Base-by-base conservation (phyloP, 2,113 vertebrate species). In the Acanthisitta chloris region DNA sequence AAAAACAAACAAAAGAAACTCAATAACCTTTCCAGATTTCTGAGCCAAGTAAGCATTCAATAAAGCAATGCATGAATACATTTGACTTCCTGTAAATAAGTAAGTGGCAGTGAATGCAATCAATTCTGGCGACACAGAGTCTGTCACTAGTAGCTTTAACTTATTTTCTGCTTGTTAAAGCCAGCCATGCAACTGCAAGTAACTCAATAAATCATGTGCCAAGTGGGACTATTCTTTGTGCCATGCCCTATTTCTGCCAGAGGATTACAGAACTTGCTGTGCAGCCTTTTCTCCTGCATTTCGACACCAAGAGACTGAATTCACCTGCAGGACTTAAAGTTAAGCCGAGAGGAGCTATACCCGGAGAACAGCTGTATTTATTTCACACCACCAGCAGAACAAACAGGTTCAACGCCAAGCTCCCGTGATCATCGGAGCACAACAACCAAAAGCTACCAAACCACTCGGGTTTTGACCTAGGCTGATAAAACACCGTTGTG, bases 121-220 rank as follows among this genome's bases (percentile, higher is more conserved):
- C 49, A 83, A 31, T 88, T 81, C 77, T 33, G 26, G 71, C 0
- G 5, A 91, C 79, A 71, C 3, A 2, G 43, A 46, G 31, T 51
- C 74, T n/a, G 49, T 33, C 61, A 26, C 59, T 21, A 51, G 42
- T 28, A 86, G 51, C n/a, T 80, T 69, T 58, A 88, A 23, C 17
- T 80, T 71, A 74, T 64, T 61, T 88, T 78, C 62, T 77, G 43
- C 59, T 70, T 74, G 33, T 55, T 81, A 77, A 82, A 86, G n/a
- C 24, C 77, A 67, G 40, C 9, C 67, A 46, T 31, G 71, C 51
- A 62, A 76, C 33, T 31, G 9, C 48, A 85, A 62, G 38, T 29
- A 67, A 72, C 72, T 81, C 86, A 76, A 54, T 94, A 97, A 82
- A 79, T 61, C 40, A 48, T 14, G 38, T n/a, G 26, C 76, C 87